These are phyloP conservation scores for Ridgeia piscesae DNA, from an alignment of 1,140 invertebrate genomes.

Conservation along the genomic window DNA sequence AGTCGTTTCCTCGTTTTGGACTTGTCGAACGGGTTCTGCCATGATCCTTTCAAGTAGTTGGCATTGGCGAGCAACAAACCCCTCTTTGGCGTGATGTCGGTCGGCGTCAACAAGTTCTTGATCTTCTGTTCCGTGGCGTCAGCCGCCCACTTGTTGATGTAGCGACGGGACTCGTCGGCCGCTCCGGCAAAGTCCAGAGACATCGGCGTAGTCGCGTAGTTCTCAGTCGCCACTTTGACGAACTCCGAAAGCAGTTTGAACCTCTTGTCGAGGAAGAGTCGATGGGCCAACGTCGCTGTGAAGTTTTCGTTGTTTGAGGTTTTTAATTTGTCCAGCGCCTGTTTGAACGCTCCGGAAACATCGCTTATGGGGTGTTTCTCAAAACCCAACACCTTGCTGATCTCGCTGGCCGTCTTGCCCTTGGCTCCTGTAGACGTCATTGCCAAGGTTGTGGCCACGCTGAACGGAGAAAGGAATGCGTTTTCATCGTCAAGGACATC, in stretches of 20 bases:
- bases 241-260: neutral
- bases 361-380: neutral
- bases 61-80: conserved; percentile 75
- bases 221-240: neutral
- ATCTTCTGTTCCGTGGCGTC: conserved; percentile 70
- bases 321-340: neutral
- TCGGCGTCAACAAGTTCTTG: conserved; percentile 61
- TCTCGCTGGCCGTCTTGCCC: conserved; percentile 10
- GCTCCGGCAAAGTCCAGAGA: conserved; percentile 29
- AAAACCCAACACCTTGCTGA: neutral
- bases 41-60: conserved; percentile 76
- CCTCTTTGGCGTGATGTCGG: conserved; percentile 60
- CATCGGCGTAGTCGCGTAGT: neutral
- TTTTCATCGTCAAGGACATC: neutral
- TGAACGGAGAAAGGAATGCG: conserved; percentile 20
- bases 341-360: neutral
- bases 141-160: conserved; percentile 72
- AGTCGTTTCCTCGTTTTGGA: conserved; percentile 58
- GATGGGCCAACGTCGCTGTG: conserved; percentile 7
- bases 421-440: conserved; percentile 15
- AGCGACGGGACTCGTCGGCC: conserved; percentile 40
- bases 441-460: conserved; percentile 10
- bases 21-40: conserved; percentile 69
- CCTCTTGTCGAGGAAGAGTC: neutral
- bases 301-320: neutral